Evolutionary conservation across 1,140 invertebrate genomes (phyloP).

Genomic region (Orchestia grillus): DNA sequence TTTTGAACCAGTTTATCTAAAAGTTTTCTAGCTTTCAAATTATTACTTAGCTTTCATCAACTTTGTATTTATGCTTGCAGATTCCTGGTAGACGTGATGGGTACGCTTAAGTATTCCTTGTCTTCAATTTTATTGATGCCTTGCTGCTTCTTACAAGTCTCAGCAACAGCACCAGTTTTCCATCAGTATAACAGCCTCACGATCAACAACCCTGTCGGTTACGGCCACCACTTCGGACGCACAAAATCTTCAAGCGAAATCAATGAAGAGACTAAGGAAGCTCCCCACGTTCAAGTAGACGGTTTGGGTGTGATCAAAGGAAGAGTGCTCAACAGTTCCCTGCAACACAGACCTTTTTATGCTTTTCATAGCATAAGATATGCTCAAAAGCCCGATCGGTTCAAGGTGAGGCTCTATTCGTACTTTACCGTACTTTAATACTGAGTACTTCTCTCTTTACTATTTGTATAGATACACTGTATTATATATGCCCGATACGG

Average conservation of each 20-base stretch:
- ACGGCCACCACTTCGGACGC: background rate
- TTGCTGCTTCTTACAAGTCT: background rate
- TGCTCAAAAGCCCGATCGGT: background rate
- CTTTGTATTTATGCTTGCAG: background rate
- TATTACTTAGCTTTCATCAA: too few relatives aligned
- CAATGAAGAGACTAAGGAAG: background rate
- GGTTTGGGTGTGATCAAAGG: background rate
- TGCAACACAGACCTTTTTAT: background rate
- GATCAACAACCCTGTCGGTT: background rate
- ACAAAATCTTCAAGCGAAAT: background rate
- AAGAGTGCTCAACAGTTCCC: background rate
- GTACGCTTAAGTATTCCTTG: background rate
- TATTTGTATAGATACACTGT: too few relatives aligned
- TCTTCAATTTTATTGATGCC: background rate
- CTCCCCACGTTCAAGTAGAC: background rate
- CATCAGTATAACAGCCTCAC: background rate
- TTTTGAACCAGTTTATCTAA: too few relatives aligned
- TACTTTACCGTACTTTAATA: background rate
- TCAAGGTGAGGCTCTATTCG: background rate
- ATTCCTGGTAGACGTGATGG: background rate
- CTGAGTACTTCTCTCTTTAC: background rate
- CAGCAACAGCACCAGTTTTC: background rate
- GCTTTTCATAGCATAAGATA: slow-evolving; percentile 38
- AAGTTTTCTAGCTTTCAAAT: too few relatives aligned
- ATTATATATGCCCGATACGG: too few relatives aligned